Conservation (phyloP, 2,113 vertebrate genomes). For the Cephalopterus ornatus region DNA sequence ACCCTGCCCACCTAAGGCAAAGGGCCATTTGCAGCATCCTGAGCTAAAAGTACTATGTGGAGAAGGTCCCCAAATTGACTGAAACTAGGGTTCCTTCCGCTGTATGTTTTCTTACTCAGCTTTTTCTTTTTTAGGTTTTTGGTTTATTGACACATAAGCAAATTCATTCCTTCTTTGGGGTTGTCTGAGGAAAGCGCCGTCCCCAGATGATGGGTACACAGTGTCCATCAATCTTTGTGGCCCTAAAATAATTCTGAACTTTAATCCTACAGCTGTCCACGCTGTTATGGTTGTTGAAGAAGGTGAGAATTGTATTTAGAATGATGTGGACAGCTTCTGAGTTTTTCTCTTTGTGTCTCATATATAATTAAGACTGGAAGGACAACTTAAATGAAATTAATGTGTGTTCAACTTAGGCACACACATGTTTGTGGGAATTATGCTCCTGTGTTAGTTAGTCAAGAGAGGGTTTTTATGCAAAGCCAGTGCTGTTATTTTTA, state of each 20-base stretch:
- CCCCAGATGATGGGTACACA: neutral
- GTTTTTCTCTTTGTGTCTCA: neutral
- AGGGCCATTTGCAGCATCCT: neutral
- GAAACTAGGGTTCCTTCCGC: neutral
- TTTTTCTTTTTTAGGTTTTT: neutral
- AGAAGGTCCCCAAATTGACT: neutral
- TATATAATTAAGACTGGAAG: neutral
- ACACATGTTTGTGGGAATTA: neutral
- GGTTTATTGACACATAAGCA: neutral
- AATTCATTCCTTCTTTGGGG: neutral
- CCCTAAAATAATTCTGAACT: neutral
- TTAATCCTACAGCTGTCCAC: neutral
- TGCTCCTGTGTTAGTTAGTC: neutral
- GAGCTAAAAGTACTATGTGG: neutral
- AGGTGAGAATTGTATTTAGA: neutral
- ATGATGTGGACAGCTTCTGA: neutral
- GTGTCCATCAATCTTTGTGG: neutral
- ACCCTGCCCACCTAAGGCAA: neutral
- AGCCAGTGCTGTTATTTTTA: neutral
- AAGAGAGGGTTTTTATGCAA: neutral
- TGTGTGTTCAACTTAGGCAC: neutral
- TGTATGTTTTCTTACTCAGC: neutral
- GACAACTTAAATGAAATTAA: neutral
- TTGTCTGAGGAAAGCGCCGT: neutral
- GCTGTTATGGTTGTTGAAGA: neutral